phyloP scores from a whole-genome alignment of 2,888 invertebrate genomes.

The Tenthredo notha region DNA sequence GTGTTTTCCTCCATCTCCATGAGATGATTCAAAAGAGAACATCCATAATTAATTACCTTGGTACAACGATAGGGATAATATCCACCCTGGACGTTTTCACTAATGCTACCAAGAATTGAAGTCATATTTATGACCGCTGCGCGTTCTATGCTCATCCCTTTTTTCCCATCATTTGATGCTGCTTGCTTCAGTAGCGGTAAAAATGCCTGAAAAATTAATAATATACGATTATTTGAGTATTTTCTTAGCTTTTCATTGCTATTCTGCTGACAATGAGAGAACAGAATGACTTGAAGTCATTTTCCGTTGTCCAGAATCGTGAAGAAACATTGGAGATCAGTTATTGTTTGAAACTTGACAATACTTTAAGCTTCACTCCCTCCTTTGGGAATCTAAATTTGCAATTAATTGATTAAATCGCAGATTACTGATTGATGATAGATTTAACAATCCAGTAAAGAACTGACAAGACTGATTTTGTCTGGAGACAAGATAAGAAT shows the following conservation, averaged over 20 bases:
- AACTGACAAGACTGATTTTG: conserved; percentile 1
- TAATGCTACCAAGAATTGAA: conserved; percentile 90
- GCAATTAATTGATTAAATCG: not conserved
- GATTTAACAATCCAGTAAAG: not conserved
- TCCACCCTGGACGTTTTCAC: conserved; percentile 87
- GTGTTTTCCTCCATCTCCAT: conserved; percentile 3
- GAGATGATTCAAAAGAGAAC: conserved; percentile 54
- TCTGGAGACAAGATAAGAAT: conserved; percentile 28
- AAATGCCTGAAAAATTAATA: conserved; percentile 81
- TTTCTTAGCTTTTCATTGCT: not conserved
- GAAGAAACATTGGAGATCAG: not conserved
- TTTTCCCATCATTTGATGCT: conserved; percentile 79
- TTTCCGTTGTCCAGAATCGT: not conserved
- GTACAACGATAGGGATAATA: conserved; percentile 93
- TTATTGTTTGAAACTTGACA: not conserved
- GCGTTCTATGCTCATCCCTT: conserved; percentile 81
- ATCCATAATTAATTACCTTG: conserved; percentile 82
- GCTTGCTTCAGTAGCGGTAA: conserved; percentile 87
- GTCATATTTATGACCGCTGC: conserved; percentile 92
- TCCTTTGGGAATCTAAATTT: not conserved
- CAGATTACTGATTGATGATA: not conserved
- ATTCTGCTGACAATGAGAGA: not conserved
- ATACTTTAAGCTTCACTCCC: not conserved
- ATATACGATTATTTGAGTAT: not conserved
- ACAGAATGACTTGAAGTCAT: not conserved